phyloP scores from a whole-genome alignment of 2,113 vertebrate genomes.

The Zosterops borbonicus region DNA sequence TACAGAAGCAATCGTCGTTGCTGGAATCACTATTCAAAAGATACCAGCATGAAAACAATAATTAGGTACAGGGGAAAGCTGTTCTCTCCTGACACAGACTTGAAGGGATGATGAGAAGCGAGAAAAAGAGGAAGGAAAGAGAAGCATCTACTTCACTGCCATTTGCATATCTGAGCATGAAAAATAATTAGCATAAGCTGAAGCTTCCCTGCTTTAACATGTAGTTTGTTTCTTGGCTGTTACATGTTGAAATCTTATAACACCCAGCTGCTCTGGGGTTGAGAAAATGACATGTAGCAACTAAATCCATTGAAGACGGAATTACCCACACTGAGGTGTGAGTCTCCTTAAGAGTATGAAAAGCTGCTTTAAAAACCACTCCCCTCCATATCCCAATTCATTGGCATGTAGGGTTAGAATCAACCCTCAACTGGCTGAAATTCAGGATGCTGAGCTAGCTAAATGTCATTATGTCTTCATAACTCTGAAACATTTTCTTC shows the following conservation, averaged over 20 bases:
- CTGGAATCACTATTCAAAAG: background rate
- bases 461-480: background rate
- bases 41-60: background rate
- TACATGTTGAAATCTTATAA: background rate
- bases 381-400: background rate
- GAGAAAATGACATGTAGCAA: constrained; percentile 29
- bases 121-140: background rate
- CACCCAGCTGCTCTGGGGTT: background rate
- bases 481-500: background rate
- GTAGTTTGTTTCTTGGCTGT: constrained; percentile 13
- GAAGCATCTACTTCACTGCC: background rate
- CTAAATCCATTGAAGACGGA: constrained; percentile 19
- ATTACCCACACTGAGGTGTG: constrained; percentile 12
- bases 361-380: constrained; percentile 7
- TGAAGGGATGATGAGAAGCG: background rate
- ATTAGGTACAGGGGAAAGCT: background rate
- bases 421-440: background rate
- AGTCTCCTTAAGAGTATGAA: background rate
- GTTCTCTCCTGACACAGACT: background rate
- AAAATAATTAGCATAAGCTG: constrained; percentile 24
- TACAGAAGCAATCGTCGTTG: rapidly evolving
- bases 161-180: constrained; percentile 28
- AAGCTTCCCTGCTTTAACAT: constrained; percentile 5
- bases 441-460: background rate
- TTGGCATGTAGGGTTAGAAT: background rate